These are phyloP conservation scores for Eclectus roratus DNA, from an alignment of 2,113 vertebrate genomes.

Conservation along the genomic window DNA sequence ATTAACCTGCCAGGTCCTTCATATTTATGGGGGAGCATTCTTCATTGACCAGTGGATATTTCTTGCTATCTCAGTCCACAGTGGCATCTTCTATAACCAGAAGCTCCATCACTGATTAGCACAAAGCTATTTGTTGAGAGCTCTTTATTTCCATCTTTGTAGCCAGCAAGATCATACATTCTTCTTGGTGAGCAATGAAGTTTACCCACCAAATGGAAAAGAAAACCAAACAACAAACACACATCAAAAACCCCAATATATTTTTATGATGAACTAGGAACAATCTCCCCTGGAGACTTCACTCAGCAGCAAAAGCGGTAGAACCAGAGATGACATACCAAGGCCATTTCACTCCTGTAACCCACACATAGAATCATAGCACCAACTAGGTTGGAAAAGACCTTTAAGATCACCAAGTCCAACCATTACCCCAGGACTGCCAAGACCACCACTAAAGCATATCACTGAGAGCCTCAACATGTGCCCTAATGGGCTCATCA, in stretches of 20 bases:
- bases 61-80: background rate
- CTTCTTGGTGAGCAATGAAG: background rate
- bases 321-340: background rate
- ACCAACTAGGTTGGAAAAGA: background rate
- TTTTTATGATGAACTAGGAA: background rate
- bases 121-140: background rate
- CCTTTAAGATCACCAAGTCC: background rate
- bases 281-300: background rate
- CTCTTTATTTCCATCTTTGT: background rate
- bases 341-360: background rate
- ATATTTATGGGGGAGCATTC: background rate
- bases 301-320: background rate
- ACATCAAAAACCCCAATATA: background rate
- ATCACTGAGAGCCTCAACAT: background rate
- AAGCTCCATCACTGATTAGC: background rate
- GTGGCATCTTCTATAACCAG: background rate
- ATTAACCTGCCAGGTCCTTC: background rate
- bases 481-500: background rate
- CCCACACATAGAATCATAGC: background rate
- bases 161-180: background rate
- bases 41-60: background rate
- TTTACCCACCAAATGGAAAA: background rate
- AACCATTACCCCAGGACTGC: background rate
- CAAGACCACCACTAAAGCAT: background rate
- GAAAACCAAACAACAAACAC: rapidly evolving